Conservation (phyloP, 1,140 invertebrate species). For the Eriocheir sinensis region DNA sequence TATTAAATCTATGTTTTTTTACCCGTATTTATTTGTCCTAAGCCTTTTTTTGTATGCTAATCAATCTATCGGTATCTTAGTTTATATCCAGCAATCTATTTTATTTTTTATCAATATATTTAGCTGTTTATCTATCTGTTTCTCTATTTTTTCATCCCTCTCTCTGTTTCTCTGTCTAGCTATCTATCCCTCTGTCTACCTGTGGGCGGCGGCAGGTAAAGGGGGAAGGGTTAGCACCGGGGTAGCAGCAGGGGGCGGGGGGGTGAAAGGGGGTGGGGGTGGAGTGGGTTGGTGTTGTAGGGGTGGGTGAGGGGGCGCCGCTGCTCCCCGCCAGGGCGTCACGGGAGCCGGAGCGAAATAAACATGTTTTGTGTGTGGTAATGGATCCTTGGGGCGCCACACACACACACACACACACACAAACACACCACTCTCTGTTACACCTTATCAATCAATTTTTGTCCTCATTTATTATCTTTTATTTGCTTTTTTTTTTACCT, state of each 20-base stretch:
- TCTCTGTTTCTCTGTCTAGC: background rate
- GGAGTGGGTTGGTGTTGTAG: background rate
- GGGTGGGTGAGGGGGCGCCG: background rate
- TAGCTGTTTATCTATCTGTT: background rate
- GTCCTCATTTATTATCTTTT: too few relatives aligned
- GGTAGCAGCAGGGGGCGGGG: background rate
- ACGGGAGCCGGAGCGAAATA: constrained; percentile 21
- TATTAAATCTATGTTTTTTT: background rate
- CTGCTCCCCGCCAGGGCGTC: background rate
- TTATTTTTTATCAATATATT: too few relatives aligned
- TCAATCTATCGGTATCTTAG: background rate
- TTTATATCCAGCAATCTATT: background rate
- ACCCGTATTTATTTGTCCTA: background rate
- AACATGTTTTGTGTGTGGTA: constrained; percentile 42
- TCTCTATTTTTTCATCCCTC: background rate
- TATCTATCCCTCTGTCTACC: background rate
- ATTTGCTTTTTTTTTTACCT: too few relatives aligned
- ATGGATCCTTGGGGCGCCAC: constrained; percentile 17
- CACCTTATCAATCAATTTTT: too few relatives aligned
- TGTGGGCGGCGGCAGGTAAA: background rate
- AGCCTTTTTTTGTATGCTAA: background rate
- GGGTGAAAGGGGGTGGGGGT: background rate
- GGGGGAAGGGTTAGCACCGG: background rate
- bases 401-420: background rate
- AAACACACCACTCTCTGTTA: too few relatives aligned